Conservation (phyloP, 1,140 invertebrate genomes). For the Eriocheir sinensis region DNA sequence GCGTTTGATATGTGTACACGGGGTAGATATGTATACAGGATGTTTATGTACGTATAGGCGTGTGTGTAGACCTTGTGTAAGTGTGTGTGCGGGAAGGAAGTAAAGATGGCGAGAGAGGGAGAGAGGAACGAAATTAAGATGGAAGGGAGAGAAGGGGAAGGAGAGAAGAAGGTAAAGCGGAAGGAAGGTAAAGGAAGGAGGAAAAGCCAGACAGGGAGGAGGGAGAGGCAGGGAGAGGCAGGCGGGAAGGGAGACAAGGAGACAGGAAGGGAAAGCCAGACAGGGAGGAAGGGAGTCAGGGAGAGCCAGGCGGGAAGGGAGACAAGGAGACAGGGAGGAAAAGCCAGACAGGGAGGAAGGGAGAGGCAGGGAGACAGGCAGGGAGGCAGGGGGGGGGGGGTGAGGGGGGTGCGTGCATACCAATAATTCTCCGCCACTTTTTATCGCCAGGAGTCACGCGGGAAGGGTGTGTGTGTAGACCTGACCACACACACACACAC, state of each 20-base stretch:
- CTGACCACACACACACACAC: background rate
- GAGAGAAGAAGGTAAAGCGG: background rate
- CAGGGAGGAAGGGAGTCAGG: background rate
- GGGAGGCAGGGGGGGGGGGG: background rate
- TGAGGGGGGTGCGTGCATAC: background rate
- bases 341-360: background rate
- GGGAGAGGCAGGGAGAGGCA: background rate
- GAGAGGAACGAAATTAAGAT: background rate
- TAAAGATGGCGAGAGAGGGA: background rate
- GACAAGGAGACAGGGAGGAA: background rate
- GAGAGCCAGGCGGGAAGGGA: background rate
- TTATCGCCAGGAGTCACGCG: background rate
- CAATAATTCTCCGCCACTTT: background rate
- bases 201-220: background rate
- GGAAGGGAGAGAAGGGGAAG: background rate
- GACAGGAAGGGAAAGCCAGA: background rate
- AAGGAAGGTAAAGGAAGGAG: background rate
- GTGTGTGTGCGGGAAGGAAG: background rate
- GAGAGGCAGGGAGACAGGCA: background rate
- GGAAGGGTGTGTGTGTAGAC: background rate
- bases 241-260: background rate
- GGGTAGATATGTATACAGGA: background rate
- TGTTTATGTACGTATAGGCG: background rate
- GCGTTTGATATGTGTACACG: background rate
- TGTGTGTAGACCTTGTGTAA: background rate